Evolutionary conservation across 2,797 vertebrate species (phyloP).

Genomic region (Parambassis ranga): DNA sequence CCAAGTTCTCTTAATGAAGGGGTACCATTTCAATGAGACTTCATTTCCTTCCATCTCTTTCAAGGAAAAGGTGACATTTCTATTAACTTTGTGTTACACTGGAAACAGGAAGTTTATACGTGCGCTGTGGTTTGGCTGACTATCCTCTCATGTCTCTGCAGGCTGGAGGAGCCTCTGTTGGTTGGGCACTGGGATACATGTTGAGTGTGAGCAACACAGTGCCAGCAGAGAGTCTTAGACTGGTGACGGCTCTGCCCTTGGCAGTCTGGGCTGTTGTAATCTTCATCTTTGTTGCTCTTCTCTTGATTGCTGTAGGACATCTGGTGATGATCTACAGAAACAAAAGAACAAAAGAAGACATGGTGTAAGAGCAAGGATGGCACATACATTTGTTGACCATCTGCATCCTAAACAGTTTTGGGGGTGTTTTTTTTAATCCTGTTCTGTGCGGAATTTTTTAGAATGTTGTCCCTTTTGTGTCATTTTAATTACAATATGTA

Average conservation of each 20-base stretch:
- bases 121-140: background rate
- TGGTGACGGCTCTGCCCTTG: constrained; percentile 67
- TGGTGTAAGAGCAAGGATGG: constrained; percentile 10
- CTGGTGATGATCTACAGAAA: constrained; percentile 19
- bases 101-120: background rate
- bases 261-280: constrained; percentile 58
- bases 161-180: constrained; percentile 85
- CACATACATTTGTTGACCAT: too few relatives aligned
- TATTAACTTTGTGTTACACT: background rate
- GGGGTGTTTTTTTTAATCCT: too few relatives aligned
- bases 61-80: constrained; percentile 85
- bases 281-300: constrained; percentile 45
- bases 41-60: constrained; percentile 81
- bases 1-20: constrained; percentile 76
- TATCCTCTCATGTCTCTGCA: constrained; percentile 47
- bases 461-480: too few relatives aligned
- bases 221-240: constrained; percentile 71
- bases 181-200: constrained; percentile 93
- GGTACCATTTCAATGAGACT: constrained; percentile 80
- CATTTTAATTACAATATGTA: too few relatives aligned
- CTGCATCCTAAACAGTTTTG: too few relatives aligned
- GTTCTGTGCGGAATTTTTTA: too few relatives aligned
- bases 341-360: background rate
- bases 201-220: constrained; percentile 86
- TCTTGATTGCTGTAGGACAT: constrained; percentile 26